These are phyloP conservation scores for Batillaria attramentaria DNA, from an alignment of 1,140 invertebrate species.

Conservation along the genomic window DNA sequence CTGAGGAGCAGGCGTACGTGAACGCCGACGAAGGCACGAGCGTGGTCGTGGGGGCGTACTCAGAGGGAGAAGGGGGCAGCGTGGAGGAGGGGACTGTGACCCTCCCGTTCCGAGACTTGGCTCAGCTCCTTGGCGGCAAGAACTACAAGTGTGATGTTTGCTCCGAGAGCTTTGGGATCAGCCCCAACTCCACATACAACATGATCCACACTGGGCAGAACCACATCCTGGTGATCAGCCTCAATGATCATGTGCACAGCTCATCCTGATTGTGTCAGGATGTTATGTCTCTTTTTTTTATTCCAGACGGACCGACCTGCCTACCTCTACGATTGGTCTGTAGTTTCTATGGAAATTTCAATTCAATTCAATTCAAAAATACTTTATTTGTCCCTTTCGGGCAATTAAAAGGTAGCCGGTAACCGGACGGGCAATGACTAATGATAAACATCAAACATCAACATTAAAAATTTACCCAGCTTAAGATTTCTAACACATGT, in stretches of 20 bases:
- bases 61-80: conserved; percentile 24
- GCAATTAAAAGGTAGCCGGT: too few relatives aligned
- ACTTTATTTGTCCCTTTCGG: too few relatives aligned
- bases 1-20: conserved; percentile 24
- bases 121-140: conserved; percentile 27
- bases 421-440: too few relatives aligned
- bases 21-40: conserved; percentile 26
- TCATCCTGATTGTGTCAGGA: too few relatives aligned
- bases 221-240: conserved; percentile 31
- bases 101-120: conserved; percentile 21
- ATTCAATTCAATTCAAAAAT: too few relatives aligned
- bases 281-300: too few relatives aligned
- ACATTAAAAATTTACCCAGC: too few relatives aligned
- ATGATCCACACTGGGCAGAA: conserved; percentile 31
- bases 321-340: too few relatives aligned
- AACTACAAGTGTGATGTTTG: conserved; percentile 32
- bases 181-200: conserved; percentile 28
- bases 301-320: too few relatives aligned
- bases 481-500: too few relatives aligned
- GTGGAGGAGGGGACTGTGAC: conserved; percentile 31
- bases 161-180: conserved; percentile 21
- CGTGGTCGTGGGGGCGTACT: conserved; percentile 25
- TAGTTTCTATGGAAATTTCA: too few relatives aligned
- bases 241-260: conserved; percentile 31
- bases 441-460: too few relatives aligned